Conservation (phyloP, 2,797 vertebrate genomes). For the Phyllotis vaccarum region DNA sequence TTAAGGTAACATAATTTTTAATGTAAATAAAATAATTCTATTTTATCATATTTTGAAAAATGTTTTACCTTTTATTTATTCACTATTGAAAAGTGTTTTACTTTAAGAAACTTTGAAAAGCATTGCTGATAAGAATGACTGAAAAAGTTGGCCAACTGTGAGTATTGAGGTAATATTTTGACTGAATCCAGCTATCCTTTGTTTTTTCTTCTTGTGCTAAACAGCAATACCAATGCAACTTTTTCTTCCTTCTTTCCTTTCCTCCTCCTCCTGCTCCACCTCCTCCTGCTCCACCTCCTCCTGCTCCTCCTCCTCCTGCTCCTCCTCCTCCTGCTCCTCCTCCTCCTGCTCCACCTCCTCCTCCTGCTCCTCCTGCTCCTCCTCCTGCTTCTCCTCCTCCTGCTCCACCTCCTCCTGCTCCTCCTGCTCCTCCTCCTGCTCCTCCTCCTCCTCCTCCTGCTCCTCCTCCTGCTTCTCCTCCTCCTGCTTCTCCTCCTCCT, state of each 20-base stretch:
- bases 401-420: too few species aligned
- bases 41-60: conserved; percentile 22
- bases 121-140: not conserved
- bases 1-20: not conserved
- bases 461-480: too few species aligned
- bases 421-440: too few species aligned
- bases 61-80: not conserved
- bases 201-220: not conserved
- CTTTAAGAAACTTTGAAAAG: conserved; percentile 43
- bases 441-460: too few species aligned
- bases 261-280: accelerated
- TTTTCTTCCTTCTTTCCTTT: not conserved
- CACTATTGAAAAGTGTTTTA: conserved; percentile 20
- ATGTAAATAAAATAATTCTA: conserved; percentile 9
- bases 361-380: too few species aligned
- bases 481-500: too few species aligned
- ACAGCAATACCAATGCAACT: not conserved
- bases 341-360: accelerated
- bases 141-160: not conserved
- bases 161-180: not conserved
- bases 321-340: not conserved
- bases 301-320: not conserved
- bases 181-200: not conserved
- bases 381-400: too few species aligned
- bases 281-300: too few species aligned